These are phyloP conservation scores for Sebastes iracundus DNA, from an alignment of 2,797 vertebrate genomes.

Conservation along the genomic window DNA sequence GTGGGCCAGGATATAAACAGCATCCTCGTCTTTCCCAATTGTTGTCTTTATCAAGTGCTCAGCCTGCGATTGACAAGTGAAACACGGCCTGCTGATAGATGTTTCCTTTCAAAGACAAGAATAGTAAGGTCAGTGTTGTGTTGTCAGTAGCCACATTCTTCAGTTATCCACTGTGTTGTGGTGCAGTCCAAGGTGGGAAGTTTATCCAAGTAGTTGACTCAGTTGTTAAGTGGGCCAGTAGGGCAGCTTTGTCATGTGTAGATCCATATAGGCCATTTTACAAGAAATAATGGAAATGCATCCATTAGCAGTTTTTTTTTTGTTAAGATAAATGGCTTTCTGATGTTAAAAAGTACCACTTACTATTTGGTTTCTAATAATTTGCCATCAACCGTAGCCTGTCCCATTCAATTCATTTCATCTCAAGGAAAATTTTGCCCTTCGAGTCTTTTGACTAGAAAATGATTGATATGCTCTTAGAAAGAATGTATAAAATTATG, in stretches of 20 bases:
- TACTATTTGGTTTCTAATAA: neutral
- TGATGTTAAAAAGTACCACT: neutral
- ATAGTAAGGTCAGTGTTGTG: conserved; percentile 25
- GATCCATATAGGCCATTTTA: neutral
- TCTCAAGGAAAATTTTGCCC: neutral
- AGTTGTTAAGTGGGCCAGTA: neutral
- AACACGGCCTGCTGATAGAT: conserved; percentile 63
- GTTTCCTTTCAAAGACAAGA: conserved; percentile 69
- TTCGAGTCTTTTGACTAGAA: neutral
- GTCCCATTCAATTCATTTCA: neutral
- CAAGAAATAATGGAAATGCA: neutral
- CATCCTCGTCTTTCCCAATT: conserved; percentile 62
- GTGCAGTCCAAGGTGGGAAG: neutral
- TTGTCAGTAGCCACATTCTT: conserved; percentile 50
- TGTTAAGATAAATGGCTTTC: neutral
- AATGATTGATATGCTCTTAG: conserved; percentile 19
- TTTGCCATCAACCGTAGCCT: neutral
- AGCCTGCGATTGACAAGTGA: conserved; percentile 53
- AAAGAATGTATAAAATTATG: neutral
- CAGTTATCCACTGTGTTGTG: conserved; percentile 11
- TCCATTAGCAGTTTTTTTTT: neutral
- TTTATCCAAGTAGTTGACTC: conserved; percentile 17
- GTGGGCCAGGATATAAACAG: conserved; percentile 65
- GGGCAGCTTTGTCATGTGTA: neutral
- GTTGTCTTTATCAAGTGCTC: conserved; percentile 77